A percentile compares a stretch with the other conserved stretches of the same genome.
These are phyloP conservation scores for Mermis nigrescens DNA, from an alignment of 2,888 invertebrate genomes.

Conservation along the genomic window DNA sequence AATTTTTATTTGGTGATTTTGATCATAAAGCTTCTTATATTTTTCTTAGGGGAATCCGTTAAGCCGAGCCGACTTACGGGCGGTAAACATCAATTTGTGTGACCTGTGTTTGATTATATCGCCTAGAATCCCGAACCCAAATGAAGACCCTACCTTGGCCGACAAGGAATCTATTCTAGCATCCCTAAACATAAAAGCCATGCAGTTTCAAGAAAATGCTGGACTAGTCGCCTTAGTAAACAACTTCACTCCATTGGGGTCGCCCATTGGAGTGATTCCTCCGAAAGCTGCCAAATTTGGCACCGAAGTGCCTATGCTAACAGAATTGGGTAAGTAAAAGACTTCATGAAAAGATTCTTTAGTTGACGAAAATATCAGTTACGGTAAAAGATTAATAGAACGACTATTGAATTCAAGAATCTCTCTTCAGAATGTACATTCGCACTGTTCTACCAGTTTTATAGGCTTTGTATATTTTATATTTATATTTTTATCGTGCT, in stretches of 20 bases:
- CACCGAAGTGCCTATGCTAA: constrained; percentile 98
- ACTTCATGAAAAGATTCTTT: background rate
- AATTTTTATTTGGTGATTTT: too few species aligned
- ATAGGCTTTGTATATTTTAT: too few species aligned
- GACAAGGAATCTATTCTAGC: constrained; percentile 99
- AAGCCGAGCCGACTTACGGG: constrained; percentile 93
- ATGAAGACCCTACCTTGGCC: constrained; percentile 96
- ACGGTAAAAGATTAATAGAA: too few species aligned
- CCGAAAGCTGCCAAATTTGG: constrained; percentile 85
- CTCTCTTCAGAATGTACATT: too few species aligned
- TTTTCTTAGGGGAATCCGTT: constrained; percentile 70
- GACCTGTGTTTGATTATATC: constrained; percentile 99
- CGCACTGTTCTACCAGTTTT: too few species aligned
- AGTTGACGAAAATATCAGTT: too few species aligned
- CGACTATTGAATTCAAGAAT: too few species aligned
- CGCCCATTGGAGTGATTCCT: constrained; percentile 51
- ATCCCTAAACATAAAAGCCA: constrained; percentile 89
- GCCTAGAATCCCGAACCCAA: constrained; percentile 85
- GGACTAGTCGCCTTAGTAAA: constrained; percentile 34
- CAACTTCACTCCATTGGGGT: constrained; percentile 39
- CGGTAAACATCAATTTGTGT: constrained; percentile 98
- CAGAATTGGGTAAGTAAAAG: constrained; percentile 54
- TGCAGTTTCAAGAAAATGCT: constrained; percentile 51
- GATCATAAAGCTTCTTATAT: too few species aligned
- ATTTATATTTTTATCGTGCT: too few species aligned